These are phyloP conservation scores for Austrolebias charrua DNA, from an alignment of 2,797 vertebrate species.

Conservation along the genomic window DNA sequence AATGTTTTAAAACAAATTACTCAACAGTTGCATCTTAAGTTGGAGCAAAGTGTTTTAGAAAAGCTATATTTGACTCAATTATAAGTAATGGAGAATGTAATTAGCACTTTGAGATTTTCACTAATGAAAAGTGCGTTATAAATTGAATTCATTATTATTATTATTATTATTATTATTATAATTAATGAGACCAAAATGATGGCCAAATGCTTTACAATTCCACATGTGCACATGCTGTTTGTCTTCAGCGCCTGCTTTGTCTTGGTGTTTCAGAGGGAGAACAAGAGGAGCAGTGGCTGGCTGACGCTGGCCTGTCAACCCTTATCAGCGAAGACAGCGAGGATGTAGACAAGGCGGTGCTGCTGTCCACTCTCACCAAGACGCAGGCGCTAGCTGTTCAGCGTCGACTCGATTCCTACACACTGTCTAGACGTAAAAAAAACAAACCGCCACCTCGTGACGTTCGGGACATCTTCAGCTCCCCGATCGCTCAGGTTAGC, in stretches of 20 bases:
- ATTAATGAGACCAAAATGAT: background rate
- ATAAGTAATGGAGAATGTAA: background rate
- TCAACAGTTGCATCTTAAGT: background rate
- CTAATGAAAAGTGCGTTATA: no score
- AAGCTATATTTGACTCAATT: background rate
- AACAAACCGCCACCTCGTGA: constrained; percentile 83
- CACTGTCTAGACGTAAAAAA: constrained; percentile 81
- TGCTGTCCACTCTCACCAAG: constrained; percentile 88
- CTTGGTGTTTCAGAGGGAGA: constrained; percentile 80
- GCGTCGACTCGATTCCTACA: constrained; percentile 84
- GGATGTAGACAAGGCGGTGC: constrained; percentile 79
- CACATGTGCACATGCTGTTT: constrained; percentile 5
- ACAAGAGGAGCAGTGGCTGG: constrained; percentile 88
- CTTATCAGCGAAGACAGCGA: constrained; percentile 80
- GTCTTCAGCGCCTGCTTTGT: constrained; percentile 7
- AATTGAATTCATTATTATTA: no score
- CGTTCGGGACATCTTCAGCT: constrained; percentile 85
- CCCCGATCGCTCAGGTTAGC: constrained; percentile 70
- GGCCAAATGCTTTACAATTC: background rate
- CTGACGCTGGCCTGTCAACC: constrained; percentile 84
- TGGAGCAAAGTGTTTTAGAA: background rate
- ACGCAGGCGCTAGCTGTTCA: constrained; percentile 88
- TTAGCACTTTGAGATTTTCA: no score
- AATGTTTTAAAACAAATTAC: background rate
- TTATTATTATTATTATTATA: no score